Percentiles rank a stretch among this genome's conserved stretches.
phyloP scores from a whole-genome alignment of 2,113 vertebrate genomes.

The Salvelinus fontinalis region DNA sequence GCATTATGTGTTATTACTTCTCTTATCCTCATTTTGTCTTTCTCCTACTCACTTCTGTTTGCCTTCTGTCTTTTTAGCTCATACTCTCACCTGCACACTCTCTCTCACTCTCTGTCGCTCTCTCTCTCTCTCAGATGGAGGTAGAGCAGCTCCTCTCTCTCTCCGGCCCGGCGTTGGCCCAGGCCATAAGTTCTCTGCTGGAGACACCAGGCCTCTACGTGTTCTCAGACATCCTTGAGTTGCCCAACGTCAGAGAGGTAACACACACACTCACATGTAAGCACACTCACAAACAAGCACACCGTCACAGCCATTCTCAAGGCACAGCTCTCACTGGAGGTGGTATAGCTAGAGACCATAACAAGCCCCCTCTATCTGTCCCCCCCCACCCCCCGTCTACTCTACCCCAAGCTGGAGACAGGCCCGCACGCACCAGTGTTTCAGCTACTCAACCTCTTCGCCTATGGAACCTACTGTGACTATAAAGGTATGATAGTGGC shows the following conservation, averaged over 20 bases:
- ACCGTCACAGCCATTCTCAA: neutral
- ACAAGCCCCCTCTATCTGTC: neutral
- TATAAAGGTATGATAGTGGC: conserved; percentile 82
- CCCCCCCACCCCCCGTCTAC: neutral
- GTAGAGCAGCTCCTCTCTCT: conserved; percentile 79
- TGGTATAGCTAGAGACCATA: neutral
- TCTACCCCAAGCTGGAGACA: conserved; percentile 81
- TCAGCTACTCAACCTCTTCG: conserved; percentile 93
- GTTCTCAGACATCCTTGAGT: conserved; percentile 78
- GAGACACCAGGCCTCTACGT: conserved; percentile 82
- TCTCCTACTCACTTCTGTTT: no score
- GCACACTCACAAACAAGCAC: neutral
- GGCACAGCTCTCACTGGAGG: conserved; percentile 15
- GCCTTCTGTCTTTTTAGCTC: neutral
- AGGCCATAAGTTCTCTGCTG: conserved; percentile 76
- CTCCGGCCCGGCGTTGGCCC: conserved; percentile 75
- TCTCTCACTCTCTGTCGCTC: conserved; percentile 31
- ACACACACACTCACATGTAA: conserved; percentile 6
- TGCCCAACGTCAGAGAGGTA: conserved; percentile 81
- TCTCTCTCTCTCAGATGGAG: conserved; percentile 71
- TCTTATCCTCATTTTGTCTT: no score
- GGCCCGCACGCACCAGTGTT: conserved; percentile 90
- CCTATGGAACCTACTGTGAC: conserved; percentile 93
- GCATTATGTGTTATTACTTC: no score
- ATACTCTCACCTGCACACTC: conserved; percentile 1